Evolutionary conservation across 2,113 vertebrate species (phyloP), one percentile per base, ranked within the genome.

Genomic region (Noctilio leporinus): DNA sequence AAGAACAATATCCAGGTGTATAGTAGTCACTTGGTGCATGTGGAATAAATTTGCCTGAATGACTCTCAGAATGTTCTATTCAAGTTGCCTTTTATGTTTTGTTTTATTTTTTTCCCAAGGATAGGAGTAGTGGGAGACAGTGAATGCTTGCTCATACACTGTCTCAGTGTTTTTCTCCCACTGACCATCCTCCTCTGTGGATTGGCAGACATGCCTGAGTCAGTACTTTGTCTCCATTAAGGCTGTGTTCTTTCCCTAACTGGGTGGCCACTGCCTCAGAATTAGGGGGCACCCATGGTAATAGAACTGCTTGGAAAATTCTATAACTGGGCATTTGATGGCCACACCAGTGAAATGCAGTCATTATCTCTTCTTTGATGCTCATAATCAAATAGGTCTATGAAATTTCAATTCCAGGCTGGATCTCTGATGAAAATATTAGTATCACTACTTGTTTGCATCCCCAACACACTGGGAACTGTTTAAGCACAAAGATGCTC

Each of bases 331-430:
- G 17, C 26, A 40, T 24, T 53, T 77, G 62, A 86, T 24, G 40
- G 49, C 33, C 14, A 45, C n/a, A 16, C 30, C 16, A 69, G 45
- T 57, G 33, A 69, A 83, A 78, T 47, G 81, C 6, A 80, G 82
- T 84, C 89, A 45, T 57, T 19, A 3, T 84, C 86, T 94, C 35
- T 90, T 57, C 43, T 75, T 85, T 75, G 47, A 35, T 30, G 15
- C 16, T 86, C 22, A 49, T 19, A 49, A 22, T 7, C 72, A 78
- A 84, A 53, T 69, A 69, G 55, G 28, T 51, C 30, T 72, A 30
- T 77, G 75, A 49, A 86, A 92, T 51, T 86, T 53, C 75, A 86
- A 19, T 28, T 49, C 53, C 38, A 96, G 47, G 11, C 55, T 87
- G 64, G 22, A 28, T 73, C 35, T 20, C 49, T 83, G 30, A 35